phyloP scores from a whole-genome alignment of 2,113 vertebrate species.

The Megaceryle torquata region DNA sequence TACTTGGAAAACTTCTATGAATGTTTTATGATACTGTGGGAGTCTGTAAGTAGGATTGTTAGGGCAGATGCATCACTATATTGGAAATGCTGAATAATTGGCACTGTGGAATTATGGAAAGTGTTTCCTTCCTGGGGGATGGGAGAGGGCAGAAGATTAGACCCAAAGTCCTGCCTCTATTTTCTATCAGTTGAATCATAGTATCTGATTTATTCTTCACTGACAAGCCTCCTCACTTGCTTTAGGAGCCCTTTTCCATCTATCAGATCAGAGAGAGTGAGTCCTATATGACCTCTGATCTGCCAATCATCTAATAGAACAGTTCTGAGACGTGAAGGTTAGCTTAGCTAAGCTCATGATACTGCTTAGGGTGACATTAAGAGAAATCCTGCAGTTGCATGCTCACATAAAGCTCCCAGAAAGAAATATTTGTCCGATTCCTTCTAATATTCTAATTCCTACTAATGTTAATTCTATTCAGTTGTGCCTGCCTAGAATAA shows the following conservation, averaged over 20 bases:
- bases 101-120: not conserved
- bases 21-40: not conserved
- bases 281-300: not conserved
- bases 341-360: not conserved
- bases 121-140: not conserved
- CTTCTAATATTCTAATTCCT: not conserved
- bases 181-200: not conserved
- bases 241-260: slow-evolving; percentile 4
- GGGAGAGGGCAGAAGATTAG: not conserved
- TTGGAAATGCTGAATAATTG: not conserved
- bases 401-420: not conserved
- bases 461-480: not conserved
- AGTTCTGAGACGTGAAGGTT: not conserved
- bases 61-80: not conserved
- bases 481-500: not conserved
- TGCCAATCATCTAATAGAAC: not conserved
- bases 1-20: not conserved
- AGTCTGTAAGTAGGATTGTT: slow-evolving; percentile 1
- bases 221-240: not conserved
- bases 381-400: not conserved
- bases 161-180: not conserved
- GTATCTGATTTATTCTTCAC: not conserved
- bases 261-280: slow-evolving; percentile 1
- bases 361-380: not conserved
- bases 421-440: not conserved